A percentile compares a stretch with the other conserved stretches of the same genome.
Evolutionary conservation across 2,113 vertebrate genomes (phyloP).

Genomic region (Leuciscus idus): DNA sequence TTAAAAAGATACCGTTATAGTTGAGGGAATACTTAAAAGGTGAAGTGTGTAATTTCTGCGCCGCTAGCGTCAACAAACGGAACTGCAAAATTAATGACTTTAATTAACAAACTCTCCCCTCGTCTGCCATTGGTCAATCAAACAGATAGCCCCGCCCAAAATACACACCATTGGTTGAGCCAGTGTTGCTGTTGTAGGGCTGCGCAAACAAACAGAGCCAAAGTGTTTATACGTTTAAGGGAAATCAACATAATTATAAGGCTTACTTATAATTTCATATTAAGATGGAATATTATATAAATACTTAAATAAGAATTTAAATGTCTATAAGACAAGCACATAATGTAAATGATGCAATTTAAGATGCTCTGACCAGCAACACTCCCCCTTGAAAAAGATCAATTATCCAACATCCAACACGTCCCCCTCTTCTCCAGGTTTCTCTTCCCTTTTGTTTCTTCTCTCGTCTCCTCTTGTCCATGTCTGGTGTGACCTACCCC

Average conservation of each 20-base stretch:
- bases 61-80: constrained; percentile 23
- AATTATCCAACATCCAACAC: constrained; percentile 46
- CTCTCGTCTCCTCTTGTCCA: constrained; percentile 45
- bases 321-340: background rate
- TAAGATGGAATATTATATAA: background rate
- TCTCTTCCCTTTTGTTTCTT: constrained; percentile 47
- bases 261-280: background rate
- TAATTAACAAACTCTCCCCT: constrained; percentile 15
- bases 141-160: background rate
- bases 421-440: constrained; percentile 33
- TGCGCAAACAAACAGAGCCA: background rate
- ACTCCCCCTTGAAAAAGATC: constrained; percentile 27
- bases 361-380: constrained; percentile 30
- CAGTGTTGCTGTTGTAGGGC: constrained; percentile 2
- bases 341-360: constrained; percentile 13
- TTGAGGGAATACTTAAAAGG: constrained; percentile 30
- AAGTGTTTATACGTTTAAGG: background rate
- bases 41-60: constrained; percentile 13
- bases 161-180: background rate
- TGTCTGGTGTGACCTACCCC: constrained; percentile 82
- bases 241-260: background rate
- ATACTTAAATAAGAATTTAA: too few relatives aligned
- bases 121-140: background rate
- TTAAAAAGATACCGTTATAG: constrained; percentile 14
- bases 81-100: constrained; percentile 37